Conservation (phyloP, 2,113 vertebrate species). For the Leptobrachium ailaonicum region DNA sequence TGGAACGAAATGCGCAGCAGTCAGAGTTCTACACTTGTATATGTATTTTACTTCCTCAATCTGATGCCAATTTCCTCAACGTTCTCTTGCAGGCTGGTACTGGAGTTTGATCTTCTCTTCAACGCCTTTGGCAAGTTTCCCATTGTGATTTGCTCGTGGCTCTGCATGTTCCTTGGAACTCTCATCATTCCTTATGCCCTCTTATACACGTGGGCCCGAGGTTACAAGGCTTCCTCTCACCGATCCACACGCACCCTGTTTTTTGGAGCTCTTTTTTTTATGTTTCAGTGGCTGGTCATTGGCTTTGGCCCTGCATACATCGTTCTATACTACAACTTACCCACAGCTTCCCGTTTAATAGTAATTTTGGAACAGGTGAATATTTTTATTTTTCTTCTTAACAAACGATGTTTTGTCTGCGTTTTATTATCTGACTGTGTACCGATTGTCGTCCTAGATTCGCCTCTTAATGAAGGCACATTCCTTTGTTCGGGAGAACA, state of each 20-base stretch:
- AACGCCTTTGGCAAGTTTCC: constrained; percentile 86
- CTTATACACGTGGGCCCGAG: constrained; percentile 79
- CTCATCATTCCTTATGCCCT: constrained; percentile 81
- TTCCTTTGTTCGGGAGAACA: constrained; percentile 89
- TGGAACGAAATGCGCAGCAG: too few relatives aligned
- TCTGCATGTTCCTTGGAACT: constrained; percentile 84
- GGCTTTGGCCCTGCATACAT: constrained; percentile 81
- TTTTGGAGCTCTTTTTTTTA: constrained; percentile 70
- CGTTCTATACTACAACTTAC: constrained; percentile 75
- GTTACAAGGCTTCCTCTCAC: constrained; percentile 66
- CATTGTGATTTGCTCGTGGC: constrained; percentile 82
- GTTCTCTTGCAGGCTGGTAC: constrained; percentile 76
- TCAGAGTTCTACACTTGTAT: too few relatives aligned
- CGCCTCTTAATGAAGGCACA: constrained; percentile 90
- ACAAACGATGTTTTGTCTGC: too few relatives aligned
- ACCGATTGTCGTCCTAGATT: constrained; percentile 67
- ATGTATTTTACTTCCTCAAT: too few relatives aligned
- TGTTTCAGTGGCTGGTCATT: constrained; percentile 79
- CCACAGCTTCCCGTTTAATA: constrained; percentile 87
- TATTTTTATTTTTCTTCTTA: constrained; percentile 29
- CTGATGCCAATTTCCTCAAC: neutral
- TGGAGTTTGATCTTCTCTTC: constrained; percentile 88
- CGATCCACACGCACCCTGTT: constrained; percentile 63
- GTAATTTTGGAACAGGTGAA: constrained; percentile 89
- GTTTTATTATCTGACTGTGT: too few relatives aligned